phyloP scores from a whole-genome alignment of 2,113 vertebrate genomes.

The Puffinus mauretanicus region DNA sequence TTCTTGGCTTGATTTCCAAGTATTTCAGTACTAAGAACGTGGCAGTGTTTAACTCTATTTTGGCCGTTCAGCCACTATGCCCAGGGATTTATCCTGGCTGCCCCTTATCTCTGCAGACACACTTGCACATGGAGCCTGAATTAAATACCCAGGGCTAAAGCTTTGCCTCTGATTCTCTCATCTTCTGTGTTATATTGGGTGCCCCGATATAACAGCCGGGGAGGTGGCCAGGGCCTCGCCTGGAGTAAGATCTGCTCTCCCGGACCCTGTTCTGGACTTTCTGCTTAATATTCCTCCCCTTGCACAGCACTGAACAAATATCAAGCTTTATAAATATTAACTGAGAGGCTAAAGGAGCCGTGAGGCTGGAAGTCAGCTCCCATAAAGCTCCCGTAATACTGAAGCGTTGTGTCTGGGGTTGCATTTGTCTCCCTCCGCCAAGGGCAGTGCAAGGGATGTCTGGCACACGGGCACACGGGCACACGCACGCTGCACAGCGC shows the following conservation, averaged over 20 bases:
- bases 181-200: fast-evolving
- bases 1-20: background rate
- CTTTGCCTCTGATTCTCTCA: background rate
- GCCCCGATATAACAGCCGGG: background rate
- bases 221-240: background rate
- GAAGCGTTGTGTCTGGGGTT: background rate
- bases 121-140: background rate
- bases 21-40: background rate
- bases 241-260: background rate
- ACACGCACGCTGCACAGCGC: fast-evolving
- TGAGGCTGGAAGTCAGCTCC: background rate
- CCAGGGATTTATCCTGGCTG: background rate
- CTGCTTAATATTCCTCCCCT: background rate
- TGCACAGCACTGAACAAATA: background rate
- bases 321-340: background rate
- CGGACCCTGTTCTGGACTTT: background rate
- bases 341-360: background rate
- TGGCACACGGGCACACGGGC: fast-evolving
- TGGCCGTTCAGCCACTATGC: background rate
- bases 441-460: background rate
- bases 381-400: background rate
- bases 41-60: background rate
- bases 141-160: background rate
- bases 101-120: background rate
- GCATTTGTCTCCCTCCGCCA: background rate